These are phyloP conservation scores for Australoheros scitulus DNA, from an alignment of 2,113 vertebrate species.

Conservation along the genomic window DNA sequence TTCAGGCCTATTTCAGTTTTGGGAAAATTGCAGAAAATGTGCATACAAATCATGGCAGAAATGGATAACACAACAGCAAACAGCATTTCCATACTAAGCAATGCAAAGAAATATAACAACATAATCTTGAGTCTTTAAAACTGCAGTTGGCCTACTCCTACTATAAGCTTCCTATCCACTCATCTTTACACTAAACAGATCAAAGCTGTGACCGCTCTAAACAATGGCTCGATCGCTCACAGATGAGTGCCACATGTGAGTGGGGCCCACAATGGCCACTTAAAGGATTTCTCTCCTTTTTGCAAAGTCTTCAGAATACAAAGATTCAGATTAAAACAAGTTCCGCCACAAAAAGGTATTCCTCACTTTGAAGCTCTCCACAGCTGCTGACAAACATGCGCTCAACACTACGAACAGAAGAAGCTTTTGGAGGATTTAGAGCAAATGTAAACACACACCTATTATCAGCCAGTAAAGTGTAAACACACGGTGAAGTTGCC, in stretches of 20 bases:
- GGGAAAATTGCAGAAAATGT: neutral
- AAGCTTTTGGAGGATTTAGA: slow-evolving; percentile 34
- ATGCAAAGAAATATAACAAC: neutral
- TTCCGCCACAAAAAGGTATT: slow-evolving; percentile 61
- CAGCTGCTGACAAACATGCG: slow-evolving; percentile 71
- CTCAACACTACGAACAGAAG: slow-evolving; percentile 45
- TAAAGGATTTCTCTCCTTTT: slow-evolving; percentile 70
- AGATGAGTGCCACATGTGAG: slow-evolving; percentile 80
- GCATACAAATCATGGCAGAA: neutral
- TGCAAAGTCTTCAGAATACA: slow-evolving; percentile 68
- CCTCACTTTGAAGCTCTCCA: slow-evolving; percentile 66
- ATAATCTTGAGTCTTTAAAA: neutral
- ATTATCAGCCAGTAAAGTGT: slow-evolving; percentile 57
- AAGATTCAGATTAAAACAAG: slow-evolving; percentile 69
- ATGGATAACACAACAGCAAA: neutral
- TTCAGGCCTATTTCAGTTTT: slow-evolving; percentile 1
- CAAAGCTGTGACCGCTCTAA: slow-evolving; percentile 67
- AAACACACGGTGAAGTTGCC: slow-evolving; percentile 46
- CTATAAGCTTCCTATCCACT: slow-evolving; percentile 34
- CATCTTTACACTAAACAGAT: slow-evolving; percentile 63
- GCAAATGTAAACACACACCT: slow-evolving; percentile 61
- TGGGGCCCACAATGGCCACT: slow-evolving; percentile 65
- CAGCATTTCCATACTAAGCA: neutral
- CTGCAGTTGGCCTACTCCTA: neutral
- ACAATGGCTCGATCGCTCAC: slow-evolving; percentile 67